Percentiles rank a stretch among this genome's conserved stretches.
phyloP scores from a whole-genome alignment of 1,140 invertebrate genomes.

The Drosophila ogumai region DNA sequence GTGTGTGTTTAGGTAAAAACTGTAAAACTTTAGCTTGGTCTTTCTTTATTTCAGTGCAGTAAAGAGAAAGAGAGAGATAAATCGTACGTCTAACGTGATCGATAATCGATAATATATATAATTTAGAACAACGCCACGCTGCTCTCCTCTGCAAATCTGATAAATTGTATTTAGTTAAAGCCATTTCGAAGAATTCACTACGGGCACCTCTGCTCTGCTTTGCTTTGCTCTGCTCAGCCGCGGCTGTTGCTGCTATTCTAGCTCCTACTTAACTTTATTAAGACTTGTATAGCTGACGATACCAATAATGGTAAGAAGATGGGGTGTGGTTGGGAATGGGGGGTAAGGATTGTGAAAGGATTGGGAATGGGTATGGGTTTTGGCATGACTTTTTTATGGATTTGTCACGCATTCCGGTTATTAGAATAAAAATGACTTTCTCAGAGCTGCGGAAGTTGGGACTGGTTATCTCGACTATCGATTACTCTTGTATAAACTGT shows the following conservation, averaged over 20 bases:
- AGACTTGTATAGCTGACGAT: slow-evolving; percentile 44
- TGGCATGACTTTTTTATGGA: neutral
- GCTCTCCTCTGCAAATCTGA: slow-evolving; percentile 17
- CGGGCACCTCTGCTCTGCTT: slow-evolving; percentile 55
- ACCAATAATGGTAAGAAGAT: slow-evolving; percentile 11
- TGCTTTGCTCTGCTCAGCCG: neutral
- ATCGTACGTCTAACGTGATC: slow-evolving; percentile 40
- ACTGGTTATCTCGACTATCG: slow-evolving; percentile 12
- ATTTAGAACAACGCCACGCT: slow-evolving; percentile 24
- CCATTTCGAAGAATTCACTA: slow-evolving; percentile 82
- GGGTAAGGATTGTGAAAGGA: neutral
- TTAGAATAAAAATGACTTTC: neutral
- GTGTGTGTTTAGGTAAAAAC: slow-evolving; percentile 38
- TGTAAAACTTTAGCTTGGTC: slow-evolving; percentile 47
- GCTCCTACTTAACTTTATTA: slow-evolving; percentile 41
- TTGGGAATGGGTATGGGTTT: neutral
- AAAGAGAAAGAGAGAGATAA: slow-evolving; percentile 29
- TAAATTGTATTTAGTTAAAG: slow-evolving; percentile 79
- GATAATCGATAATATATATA: slow-evolving; percentile 27
- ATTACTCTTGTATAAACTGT: slow-evolving; percentile 47
- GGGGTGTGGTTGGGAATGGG: neutral
- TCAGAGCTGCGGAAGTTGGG: neutral
- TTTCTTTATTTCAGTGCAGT: slow-evolving; percentile 24
- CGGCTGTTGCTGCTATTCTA: slow-evolving; percentile 2
- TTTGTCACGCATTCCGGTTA: neutral